Evolutionary conservation across 2,888 invertebrate species (phyloP).

Genomic region (Tenthredo livida): DNA sequence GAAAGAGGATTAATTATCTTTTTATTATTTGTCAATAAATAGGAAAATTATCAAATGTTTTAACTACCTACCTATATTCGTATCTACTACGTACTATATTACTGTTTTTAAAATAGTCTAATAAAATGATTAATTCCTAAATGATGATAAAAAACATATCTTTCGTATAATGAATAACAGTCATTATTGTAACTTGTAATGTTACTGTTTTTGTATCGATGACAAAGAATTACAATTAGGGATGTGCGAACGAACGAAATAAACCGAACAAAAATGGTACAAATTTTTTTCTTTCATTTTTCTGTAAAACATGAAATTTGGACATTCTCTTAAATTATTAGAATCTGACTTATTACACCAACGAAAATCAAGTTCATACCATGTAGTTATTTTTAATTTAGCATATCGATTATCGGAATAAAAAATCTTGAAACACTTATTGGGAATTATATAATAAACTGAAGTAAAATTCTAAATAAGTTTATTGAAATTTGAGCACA

Average conservation of each 20-base stretch:
- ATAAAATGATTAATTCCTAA: constrained; percentile 26
- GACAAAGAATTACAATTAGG: not conserved
- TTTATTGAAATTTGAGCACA: not conserved
- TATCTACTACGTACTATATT: not conserved
- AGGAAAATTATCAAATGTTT: not conserved
- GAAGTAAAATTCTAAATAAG: not conserved
- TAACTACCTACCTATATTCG: not conserved
- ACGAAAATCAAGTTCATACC: not conserved
- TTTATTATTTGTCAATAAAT: not conserved
- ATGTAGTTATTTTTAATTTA: too few species aligned
- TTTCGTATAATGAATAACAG: constrained; percentile 14
- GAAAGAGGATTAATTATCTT: not conserved
- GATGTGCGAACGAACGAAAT: constrained; percentile 34
- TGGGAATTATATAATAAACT: not conserved
- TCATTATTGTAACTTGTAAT: constrained; percentile 31
- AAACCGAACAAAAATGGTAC: too few species aligned
- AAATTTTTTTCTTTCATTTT: not conserved
- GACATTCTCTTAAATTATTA: not conserved
- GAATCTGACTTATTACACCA: not conserved
- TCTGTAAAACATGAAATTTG: not conserved
- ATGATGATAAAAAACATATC: constrained; percentile 25
- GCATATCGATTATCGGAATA: not conserved
- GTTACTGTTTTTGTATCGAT: not conserved
- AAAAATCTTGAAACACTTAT: not conserved
- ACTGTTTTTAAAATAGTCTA: constrained; percentile 6